These are phyloP conservation scores for Eurytoma californica DNA, from an alignment of 2,888 invertebrate genomes.

Conservation along the genomic window DNA sequence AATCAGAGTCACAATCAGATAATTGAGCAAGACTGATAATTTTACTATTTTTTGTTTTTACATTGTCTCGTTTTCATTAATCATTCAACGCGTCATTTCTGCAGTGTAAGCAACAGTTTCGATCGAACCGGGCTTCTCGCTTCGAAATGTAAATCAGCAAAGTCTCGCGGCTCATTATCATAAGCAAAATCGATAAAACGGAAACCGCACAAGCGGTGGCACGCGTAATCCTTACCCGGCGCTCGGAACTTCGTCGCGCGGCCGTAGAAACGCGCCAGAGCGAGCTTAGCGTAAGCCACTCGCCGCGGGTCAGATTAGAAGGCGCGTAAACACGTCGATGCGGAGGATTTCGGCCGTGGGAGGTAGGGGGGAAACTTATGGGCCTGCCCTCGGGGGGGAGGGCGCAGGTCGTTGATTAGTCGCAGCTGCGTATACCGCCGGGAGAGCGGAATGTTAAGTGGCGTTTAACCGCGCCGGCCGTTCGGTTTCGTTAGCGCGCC, in stretches of 20 bases:
- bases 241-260: background rate
- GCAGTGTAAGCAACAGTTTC: too few relatives aligned
- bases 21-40: too few relatives aligned
- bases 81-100: too few relatives aligned
- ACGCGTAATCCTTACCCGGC: slow-evolving; percentile 24
- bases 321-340: slow-evolving; percentile 32
- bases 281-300: slow-evolving; percentile 34
- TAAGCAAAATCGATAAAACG: slow-evolving; percentile 23
- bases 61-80: too few relatives aligned
- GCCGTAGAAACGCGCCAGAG: slow-evolving; percentile 5
- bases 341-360: background rate
- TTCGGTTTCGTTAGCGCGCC: slow-evolving; percentile 69
- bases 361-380: background rate
- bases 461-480: slow-evolving; percentile 69
- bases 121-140: too few relatives aligned
- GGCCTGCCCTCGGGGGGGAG: background rate
- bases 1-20: too few relatives aligned
- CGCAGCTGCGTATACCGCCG: background rate
- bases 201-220: slow-evolving; percentile 11
- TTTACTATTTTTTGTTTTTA: too few relatives aligned
- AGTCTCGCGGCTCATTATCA: background rate
- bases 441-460: slow-evolving; percentile 65
- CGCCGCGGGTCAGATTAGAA: slow-evolving; percentile 32
- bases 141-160: background rate
- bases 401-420: background rate